phyloP scores from a whole-genome alignment of 2,113 vertebrate genomes.

The Centropus bengalensis region DNA sequence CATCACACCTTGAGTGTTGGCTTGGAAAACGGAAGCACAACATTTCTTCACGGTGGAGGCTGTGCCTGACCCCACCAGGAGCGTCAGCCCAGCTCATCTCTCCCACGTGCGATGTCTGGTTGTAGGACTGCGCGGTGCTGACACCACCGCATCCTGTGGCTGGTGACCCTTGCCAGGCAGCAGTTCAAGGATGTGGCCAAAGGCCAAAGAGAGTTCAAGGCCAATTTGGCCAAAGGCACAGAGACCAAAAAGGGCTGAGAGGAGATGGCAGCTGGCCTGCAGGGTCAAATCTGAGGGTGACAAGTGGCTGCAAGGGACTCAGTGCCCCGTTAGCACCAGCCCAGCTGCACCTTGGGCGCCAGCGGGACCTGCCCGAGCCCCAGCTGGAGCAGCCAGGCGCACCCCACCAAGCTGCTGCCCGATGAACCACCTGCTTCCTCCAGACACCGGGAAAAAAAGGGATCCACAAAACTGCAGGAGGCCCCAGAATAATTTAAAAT shows the following conservation, averaged over 20 bases:
- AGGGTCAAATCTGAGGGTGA: not conserved
- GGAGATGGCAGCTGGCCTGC: not conserved
- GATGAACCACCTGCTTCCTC: not conserved
- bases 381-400: too few relatives aligned
- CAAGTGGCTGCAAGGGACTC: not conserved
- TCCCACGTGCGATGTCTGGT: accelerated
- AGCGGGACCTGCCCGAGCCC: not conserved
- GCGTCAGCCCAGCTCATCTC: not conserved
- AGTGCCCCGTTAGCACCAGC: not conserved
- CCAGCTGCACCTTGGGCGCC: not conserved
- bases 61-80: not conserved
- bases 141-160: accelerated
- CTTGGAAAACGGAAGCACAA: not conserved
- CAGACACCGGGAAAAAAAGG: not conserved
- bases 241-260: not conserved
- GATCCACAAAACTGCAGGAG: not conserved
- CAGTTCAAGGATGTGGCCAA: not conserved
- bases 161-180: not conserved
- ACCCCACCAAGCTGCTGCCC: not conserved
- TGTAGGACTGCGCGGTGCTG: not conserved
- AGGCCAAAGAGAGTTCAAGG: too few relatives aligned
- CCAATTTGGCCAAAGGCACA: not conserved
- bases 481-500: too few relatives aligned
- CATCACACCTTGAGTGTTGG: not conserved
- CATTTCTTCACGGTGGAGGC: not conserved